A percentile compares a stretch with the other conserved stretches of the same genome.
phyloP scores from a whole-genome alignment of 1,140 invertebrate genomes.

The Ostrea denselamellosa region DNA sequence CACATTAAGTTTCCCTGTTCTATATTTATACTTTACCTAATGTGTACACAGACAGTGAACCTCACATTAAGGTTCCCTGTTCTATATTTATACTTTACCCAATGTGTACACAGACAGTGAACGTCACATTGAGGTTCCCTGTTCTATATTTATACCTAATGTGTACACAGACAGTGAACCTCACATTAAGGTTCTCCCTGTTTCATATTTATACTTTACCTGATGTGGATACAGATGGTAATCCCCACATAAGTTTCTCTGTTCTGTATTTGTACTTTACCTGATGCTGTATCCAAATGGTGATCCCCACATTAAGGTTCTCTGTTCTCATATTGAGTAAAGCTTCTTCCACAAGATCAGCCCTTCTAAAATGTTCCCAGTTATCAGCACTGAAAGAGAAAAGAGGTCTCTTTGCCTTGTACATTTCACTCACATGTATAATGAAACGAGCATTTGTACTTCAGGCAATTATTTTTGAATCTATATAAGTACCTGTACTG shows the following conservation, averaged over 20 bases:
- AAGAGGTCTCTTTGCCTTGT: not conserved
- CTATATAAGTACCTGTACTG: slow-evolving; percentile 65
- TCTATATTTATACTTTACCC: not conserved
- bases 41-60: not conserved
- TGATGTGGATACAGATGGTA: slow-evolving; percentile 4
- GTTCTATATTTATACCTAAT: slow-evolving; percentile 49
- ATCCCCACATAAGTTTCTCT: not conserved
- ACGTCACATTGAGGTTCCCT: slow-evolving; percentile 5
- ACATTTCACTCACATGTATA: not conserved
- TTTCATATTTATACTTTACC: not conserved
- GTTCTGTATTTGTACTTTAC: slow-evolving; percentile 42
- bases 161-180: slow-evolving; percentile 61
- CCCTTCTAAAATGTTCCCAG: slow-evolving; percentile 68
- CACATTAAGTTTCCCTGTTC: not conserved
- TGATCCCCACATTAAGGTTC: slow-evolving; percentile 55
- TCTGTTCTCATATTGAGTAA: slow-evolving; percentile 54
- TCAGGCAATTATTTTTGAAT: not conserved
- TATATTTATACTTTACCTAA: not conserved
- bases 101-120: slow-evolving; percentile 53
- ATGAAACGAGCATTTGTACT: not conserved
- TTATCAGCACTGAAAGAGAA: slow-evolving; percentile 64
- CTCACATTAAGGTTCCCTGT: not conserved
- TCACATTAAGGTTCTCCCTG: slow-evolving; percentile 47
- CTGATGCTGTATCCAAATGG: slow-evolving; percentile 64
- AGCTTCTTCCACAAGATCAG: slow-evolving; percentile 61